Conservation (phyloP, 2,888 invertebrate species). For the Nomada goodeniana region DNA sequence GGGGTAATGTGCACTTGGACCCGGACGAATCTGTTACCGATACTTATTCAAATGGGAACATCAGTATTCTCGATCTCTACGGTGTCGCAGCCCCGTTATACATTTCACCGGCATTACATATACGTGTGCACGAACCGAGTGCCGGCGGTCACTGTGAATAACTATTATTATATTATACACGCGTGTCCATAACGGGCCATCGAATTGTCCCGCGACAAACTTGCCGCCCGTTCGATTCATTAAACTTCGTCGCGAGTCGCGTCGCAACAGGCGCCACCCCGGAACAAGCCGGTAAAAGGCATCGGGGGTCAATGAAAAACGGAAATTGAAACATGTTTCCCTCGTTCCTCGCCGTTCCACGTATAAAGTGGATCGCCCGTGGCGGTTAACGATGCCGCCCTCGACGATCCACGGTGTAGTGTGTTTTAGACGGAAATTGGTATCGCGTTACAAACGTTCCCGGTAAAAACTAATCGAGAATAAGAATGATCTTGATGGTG, state of each 20-base stretch:
- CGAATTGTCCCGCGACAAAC: slow-evolving; percentile 68
- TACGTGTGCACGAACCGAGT: slow-evolving; percentile 42
- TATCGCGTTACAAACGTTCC: neutral
- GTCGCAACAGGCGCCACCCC: slow-evolving; percentile 45
- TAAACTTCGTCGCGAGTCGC: slow-evolving; percentile 61
- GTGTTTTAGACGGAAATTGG: neutral
- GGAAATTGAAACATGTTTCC: slow-evolving; percentile 26
- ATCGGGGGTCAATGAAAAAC: neutral
- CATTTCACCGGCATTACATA: slow-evolving; percentile 34
- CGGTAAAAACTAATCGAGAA: neutral
- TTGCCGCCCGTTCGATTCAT: slow-evolving; percentile 49
- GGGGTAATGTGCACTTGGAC: slow-evolving; percentile 8
- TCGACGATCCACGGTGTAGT: neutral
- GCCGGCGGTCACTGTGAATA: slow-evolving; percentile 34
- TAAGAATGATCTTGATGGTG: neutral
- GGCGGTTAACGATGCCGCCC: too few species aligned
- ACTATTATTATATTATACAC: slow-evolving; percentile 61
- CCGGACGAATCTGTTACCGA: slow-evolving; percentile 43
- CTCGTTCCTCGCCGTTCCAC: neutral
- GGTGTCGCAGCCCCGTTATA: slow-evolving; percentile 58
- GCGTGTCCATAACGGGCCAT: slow-evolving; percentile 63
- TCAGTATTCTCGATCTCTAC: slow-evolving; percentile 66
- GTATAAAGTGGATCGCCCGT: neutral
- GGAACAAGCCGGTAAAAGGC: neutral
- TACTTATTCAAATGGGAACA: slow-evolving; percentile 70